Conservation (phyloP, 2,797 vertebrate species). For the Okamejei kenojei region DNA sequence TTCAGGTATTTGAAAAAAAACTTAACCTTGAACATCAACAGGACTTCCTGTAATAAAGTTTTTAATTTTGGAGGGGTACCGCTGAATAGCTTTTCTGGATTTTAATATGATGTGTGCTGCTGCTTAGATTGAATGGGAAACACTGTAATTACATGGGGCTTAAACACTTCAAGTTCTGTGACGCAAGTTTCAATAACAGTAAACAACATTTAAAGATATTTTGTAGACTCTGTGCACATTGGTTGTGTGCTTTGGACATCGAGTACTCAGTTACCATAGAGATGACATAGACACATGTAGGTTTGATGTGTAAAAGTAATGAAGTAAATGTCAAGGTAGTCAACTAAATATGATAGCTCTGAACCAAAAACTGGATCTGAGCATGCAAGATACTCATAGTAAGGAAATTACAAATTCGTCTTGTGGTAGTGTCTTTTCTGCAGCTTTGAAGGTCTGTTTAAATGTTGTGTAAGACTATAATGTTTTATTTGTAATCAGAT, state of each 20-base stretch:
- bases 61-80: background rate
- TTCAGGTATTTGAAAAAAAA: background rate
- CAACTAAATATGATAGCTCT: background rate
- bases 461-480: background rate
- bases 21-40: background rate
- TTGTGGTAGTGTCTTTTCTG: background rate
- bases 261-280: background rate
- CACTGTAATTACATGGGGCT: background rate
- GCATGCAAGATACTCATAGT: background rate
- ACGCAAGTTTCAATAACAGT: background rate
- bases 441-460: background rate
- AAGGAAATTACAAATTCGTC: background rate
- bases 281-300: constrained; percentile 17
- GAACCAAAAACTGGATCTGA: background rate
- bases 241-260: background rate
- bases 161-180: background rate
- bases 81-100: background rate
- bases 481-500: background rate
- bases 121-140: background rate
- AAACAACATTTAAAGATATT: constrained; percentile 13
- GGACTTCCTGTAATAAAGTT: background rate
- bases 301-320: background rate
- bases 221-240: background rate
- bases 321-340: constrained; percentile 18
- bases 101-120: background rate